Conservation (phyloP, 2,888 invertebrate species). For the Romanomermis culicivorax region DNA sequence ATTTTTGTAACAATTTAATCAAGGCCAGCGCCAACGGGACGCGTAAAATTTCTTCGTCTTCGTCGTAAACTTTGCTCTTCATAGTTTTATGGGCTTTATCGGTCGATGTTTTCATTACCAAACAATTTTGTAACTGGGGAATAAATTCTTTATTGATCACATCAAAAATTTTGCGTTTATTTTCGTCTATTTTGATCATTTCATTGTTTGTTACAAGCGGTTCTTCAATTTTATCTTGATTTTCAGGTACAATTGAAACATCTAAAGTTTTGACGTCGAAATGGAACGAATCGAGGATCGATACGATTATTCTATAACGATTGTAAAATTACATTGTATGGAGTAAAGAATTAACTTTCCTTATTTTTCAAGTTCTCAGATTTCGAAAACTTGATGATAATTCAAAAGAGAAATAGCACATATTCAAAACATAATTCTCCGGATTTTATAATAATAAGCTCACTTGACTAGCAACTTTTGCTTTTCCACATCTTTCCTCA, state of each 20-base stretch:
- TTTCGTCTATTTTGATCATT: neutral
- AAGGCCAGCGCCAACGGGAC: slow-evolving; percentile 79
- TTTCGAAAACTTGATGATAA: too few species aligned
- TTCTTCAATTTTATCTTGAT: neutral
- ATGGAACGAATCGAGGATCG: slow-evolving; percentile 70
- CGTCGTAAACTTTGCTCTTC: slow-evolving; percentile 17
- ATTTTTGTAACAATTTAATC: slow-evolving; percentile 64
- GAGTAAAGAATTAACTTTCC: neutral
- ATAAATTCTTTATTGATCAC: slow-evolving; percentile 48
- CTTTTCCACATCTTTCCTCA: slow-evolving; percentile 46
- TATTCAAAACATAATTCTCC: too few species aligned
- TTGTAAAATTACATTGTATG: neutral
- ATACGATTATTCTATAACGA: slow-evolving; percentile 31
- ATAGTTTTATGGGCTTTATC: neutral
- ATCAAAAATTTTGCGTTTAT: slow-evolving; percentile 41
- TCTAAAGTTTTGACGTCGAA: slow-evolving; percentile 44
- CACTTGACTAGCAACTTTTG: slow-evolving; percentile 42
- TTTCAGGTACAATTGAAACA: neutral
- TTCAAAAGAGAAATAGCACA: too few species aligned
- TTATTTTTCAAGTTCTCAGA: too few species aligned
- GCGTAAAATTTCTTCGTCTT: slow-evolving; percentile 56
- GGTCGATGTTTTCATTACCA: slow-evolving; percentile 28
- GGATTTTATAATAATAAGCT: neutral
- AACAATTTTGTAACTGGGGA: slow-evolving; percentile 53
- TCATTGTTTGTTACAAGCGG: neutral